phyloP scores from a whole-genome alignment of 2,113 vertebrate species.

The Eublepharis macularius region DNA sequence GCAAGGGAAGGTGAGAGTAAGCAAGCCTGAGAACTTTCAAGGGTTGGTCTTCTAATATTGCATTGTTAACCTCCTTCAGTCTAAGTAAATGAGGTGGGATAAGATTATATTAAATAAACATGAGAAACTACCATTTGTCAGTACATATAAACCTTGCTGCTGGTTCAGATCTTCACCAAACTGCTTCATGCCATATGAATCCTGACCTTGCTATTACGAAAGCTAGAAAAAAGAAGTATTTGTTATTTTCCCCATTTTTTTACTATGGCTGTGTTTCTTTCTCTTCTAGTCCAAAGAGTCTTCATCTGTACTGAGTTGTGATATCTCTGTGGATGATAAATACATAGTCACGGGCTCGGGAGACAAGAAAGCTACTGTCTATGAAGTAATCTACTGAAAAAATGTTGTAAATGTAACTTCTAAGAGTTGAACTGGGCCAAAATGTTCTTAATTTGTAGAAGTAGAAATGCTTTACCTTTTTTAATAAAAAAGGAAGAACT shows the following conservation, averaged over 20 bases:
- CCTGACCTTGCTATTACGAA: neutral
- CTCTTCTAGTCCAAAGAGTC: conserved; percentile 84
- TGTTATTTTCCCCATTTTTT: neutral
- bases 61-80: no score
- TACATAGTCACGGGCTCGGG: conserved; percentile 88
- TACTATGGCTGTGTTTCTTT: conserved; percentile 35
- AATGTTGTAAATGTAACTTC: conserved; percentile 65
- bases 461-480: conserved; percentile 73
- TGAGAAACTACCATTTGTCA: no score
- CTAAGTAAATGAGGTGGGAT: no score
- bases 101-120: no score
- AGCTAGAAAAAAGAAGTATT: neutral
- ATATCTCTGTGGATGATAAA: conserved; percentile 88
- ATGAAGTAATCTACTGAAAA: conserved; percentile 89
- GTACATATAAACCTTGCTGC: no score
- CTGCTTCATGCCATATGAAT: neutral
- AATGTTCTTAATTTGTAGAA: conserved; percentile 77
- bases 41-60: no score
- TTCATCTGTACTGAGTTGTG: conserved; percentile 86
- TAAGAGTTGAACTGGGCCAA: conserved; percentile 79
- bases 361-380: conserved; percentile 87
- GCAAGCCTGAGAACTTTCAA: no score
- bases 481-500: conserved; percentile 59
- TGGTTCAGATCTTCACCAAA: neutral
- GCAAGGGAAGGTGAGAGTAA: no score